Base-by-base conservation (phyloP, 2,797 vertebrate genomes). In the Clarias platycephalus region DNA sequence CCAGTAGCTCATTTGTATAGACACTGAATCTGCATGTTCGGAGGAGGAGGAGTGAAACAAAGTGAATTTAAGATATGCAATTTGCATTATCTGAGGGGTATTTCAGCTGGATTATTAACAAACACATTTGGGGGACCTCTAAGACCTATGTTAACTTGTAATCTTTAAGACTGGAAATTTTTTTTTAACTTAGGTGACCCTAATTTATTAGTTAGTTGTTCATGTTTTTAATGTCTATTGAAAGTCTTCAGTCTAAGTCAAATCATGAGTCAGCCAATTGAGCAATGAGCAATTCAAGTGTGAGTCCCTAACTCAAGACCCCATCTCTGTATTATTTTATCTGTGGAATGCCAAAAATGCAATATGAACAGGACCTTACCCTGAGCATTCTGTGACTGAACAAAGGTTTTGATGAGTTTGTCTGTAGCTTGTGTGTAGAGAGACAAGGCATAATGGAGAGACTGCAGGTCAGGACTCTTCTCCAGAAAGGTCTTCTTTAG, bases 381-480 rank as follows among this genome's bases (percentile, higher is more conserved):
- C 95, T 99, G 98, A 0, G 96, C 89, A 0, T 97, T 94, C 91
- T 99, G 98, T 0, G 98, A 98, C 92, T 98, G 97, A 89, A 99
- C 97, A 18, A 99, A 99, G 64, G 98, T 99, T 94, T 96, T 97
- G 92, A 99, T 97, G 89, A 99, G 98, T 89, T 98, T 97, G 92
- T 99, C 98, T 0, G 98, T 99, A 89, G 98, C 97, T 92, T 99
- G 98, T 0, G 98, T 99, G 95, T 99, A 99, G 84, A 99, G 97
- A 31, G 98, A 99, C 88, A 99, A 93, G 79, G 98, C 97, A 0
- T 99, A 99, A 90, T 97, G 97, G 78, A 99, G 94, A 0, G 98
- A 99, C 91, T 93, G 96, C 64, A 99, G 94, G 90, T 99, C 98
- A 0, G 98, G 97, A 88, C 98, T 99, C 92, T 99, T 99, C 93